Conservation (phyloP, 37 sponge, comb jelly and placozoan genomes). For the Chondrosia reniformis region DNA sequence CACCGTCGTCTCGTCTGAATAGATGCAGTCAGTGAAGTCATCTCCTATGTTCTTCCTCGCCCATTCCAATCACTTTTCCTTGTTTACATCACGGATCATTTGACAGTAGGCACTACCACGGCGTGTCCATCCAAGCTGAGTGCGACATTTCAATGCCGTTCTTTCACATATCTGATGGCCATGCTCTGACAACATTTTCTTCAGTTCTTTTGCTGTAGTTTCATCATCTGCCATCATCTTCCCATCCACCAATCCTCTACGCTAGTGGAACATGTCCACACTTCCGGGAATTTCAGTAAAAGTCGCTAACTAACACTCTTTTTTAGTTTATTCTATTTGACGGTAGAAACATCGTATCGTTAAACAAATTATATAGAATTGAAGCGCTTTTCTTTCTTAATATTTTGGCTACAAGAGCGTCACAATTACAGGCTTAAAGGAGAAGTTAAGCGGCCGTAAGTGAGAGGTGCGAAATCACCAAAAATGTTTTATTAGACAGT, state of each 20-base stretch:
- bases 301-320: too few relatives aligned
- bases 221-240: neutral
- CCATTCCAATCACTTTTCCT: neutral
- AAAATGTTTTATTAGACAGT: too few relatives aligned
- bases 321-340: too few relatives aligned
- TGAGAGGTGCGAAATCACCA: too few relatives aligned
- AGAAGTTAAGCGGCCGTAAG: too few relatives aligned
- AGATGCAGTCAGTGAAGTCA: neutral
- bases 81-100: neutral
- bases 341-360: too few relatives aligned
- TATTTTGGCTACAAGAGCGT: too few relatives aligned
- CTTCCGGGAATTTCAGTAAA: too few relatives aligned
- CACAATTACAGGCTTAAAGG: too few relatives aligned
- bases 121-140: neutral
- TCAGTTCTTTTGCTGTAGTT: neutral
- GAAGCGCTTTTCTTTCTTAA: too few relatives aligned
- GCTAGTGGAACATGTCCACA: too few relatives aligned
- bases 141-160: neutral
- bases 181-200: neutral
- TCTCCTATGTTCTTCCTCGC: neutral
- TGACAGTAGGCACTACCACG: neutral
- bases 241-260: neutral
- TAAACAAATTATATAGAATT: too few relatives aligned
- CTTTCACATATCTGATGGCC: neutral
- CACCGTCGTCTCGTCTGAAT: neutral